Evolutionary conservation across 2,113 vertebrate species (phyloP).

Genomic region (Macroglossus sobrinus): DNA sequence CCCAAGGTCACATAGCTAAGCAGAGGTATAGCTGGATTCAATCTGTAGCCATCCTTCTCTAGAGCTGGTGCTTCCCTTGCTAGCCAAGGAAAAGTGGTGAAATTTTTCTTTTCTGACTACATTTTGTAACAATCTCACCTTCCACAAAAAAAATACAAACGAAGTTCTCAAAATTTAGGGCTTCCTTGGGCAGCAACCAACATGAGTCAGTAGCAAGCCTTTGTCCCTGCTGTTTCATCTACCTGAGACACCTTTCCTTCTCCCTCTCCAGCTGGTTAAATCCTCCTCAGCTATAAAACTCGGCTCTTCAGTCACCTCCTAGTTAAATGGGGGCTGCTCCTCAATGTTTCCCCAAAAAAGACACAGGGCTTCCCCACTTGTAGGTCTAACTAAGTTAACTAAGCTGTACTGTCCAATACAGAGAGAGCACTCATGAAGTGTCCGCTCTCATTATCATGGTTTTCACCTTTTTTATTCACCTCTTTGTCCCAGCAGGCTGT

Average conservation of each 20-base stretch:
- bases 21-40: background rate
- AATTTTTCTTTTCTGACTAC: background rate
- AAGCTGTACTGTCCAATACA: background rate
- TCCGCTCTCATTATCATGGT: background rate
- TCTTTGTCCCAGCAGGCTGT: background rate
- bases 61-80: background rate
- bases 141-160: background rate
- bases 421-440: background rate
- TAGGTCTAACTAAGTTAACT: background rate
- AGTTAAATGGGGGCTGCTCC: background rate
- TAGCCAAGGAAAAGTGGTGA: too few species aligned
- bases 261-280: background rate
- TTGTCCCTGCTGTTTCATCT: background rate
- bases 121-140: background rate
- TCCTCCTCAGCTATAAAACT: background rate
- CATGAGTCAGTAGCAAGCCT: background rate
- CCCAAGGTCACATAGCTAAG: background rate
- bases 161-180: background rate
- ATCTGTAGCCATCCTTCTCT: background rate
- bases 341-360: background rate
- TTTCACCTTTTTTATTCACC: background rate
- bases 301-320: background rate
- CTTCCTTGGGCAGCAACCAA: background rate
- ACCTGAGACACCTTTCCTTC: background rate
- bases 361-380: background rate